Conservation (phyloP, 2,797 vertebrate species). For the Geotrypetes seraphini region DNA sequence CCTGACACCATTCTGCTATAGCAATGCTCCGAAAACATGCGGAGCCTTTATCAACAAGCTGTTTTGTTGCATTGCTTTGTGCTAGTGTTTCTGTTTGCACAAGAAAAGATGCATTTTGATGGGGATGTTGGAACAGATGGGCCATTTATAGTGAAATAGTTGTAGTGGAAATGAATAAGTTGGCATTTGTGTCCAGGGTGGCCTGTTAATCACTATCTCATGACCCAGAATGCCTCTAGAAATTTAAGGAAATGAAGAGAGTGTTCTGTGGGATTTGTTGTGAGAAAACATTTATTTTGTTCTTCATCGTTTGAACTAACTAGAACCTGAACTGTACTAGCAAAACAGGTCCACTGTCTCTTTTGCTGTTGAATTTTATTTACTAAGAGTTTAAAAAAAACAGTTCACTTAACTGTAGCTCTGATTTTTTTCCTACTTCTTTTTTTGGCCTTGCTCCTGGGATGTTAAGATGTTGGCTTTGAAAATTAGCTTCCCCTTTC, state of each 20-base stretch:
- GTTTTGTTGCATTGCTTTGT: neutral
- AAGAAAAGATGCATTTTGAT: conserved; percentile 7
- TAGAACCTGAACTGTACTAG: too few relatives aligned
- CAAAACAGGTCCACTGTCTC: too few relatives aligned
- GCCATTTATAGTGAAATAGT: conserved; percentile 33
- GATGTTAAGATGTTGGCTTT: too few relatives aligned
- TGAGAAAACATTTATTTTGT: too few relatives aligned
- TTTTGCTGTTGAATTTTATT: too few relatives aligned
- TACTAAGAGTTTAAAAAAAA: too few relatives aligned
- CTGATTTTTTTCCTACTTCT: too few relatives aligned
- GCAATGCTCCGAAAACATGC: accelerated
- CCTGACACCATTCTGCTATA: accelerated
- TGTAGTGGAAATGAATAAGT: conserved; percentile 19
- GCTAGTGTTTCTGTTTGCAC: conserved; percentile 12
- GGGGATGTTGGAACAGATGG: neutral
- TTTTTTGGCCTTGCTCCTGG: too few relatives aligned
- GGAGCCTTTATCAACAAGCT: accelerated
- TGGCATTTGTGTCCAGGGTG: neutral
- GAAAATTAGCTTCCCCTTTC: too few relatives aligned
- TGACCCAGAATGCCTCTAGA: conserved; percentile 1
- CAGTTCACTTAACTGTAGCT: too few relatives aligned
- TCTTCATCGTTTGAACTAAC: too few relatives aligned
- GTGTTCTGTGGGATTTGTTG: too few relatives aligned
- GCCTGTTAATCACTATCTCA: neutral
- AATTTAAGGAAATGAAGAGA: neutral